A percentile compares a stretch with the other conserved stretches of the same genome.
Conservation (phyloP, 2,113 vertebrate species). For the Vidua macroura region DNA sequence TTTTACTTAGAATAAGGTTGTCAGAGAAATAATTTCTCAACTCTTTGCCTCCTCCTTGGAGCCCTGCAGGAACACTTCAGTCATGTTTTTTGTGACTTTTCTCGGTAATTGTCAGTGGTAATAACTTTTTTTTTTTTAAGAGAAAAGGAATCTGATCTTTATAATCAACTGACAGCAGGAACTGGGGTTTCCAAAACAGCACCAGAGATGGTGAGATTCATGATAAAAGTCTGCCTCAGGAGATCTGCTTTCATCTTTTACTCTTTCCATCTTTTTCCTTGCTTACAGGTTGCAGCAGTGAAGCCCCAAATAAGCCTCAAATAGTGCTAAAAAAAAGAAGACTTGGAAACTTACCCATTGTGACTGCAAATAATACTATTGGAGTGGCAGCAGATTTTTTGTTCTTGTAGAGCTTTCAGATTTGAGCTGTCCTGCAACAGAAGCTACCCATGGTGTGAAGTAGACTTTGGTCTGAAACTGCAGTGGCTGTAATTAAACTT, state of each 20-base stretch:
- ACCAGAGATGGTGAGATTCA: background rate
- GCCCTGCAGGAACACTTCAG: background rate
- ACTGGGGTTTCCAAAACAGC: background rate
- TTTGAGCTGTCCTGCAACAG: conserved; percentile 31
- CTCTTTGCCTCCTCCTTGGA: background rate
- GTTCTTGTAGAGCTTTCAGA: background rate
- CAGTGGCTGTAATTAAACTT: conserved; percentile 35
- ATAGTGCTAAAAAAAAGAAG: background rate
- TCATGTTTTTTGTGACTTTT: conserved; percentile 7
- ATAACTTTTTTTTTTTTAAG: background rate
- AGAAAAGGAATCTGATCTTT: background rate
- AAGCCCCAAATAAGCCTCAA: background rate
- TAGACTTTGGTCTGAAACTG: conserved; percentile 49
- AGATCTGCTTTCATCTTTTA: conserved; percentile 39
- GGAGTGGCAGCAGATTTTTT: background rate
- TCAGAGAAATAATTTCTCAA: background rate
- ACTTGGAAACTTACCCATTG: background rate
- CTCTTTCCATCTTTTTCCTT: background rate
- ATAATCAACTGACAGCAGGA: conserved; percentile 29
- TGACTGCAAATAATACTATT: background rate
- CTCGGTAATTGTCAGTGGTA: conserved; percentile 1
- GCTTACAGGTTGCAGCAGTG: conserved; percentile 17
- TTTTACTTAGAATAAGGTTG: background rate
- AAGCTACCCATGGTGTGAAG: conserved; percentile 12
- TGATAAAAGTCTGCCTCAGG: conserved; percentile 16